Evolutionary conservation across 2,113 vertebrate species (phyloP).

Genomic region (Piprites chloris): DNA sequence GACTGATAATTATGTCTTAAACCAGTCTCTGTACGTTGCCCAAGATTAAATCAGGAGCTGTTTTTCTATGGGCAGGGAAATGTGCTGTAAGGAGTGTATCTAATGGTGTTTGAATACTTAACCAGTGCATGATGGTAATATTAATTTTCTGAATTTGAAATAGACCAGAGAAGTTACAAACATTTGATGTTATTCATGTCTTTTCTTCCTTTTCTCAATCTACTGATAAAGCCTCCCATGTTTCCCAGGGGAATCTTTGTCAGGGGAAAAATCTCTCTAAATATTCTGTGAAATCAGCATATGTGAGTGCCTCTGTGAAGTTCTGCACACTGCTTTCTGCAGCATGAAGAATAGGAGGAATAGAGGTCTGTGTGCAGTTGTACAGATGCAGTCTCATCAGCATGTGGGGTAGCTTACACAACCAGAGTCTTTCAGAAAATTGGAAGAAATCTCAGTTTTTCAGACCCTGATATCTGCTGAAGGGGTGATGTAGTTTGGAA

Average conservation of each 20-base stretch:
- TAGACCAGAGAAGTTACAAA: background rate
- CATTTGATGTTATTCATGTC: background rate
- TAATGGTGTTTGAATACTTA: background rate
- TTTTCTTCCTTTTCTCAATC: background rate
- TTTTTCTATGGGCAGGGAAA: background rate
- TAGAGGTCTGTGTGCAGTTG: background rate
- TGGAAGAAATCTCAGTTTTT: background rate
- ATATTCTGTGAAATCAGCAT: background rate
- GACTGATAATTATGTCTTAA: background rate
- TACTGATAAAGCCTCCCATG: background rate
- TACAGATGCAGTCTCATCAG: background rate
- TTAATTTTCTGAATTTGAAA: background rate
- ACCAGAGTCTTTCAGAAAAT: background rate
- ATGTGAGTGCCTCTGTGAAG: background rate
- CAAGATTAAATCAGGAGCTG: background rate
- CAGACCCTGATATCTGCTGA: background rate
- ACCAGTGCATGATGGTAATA: background rate
- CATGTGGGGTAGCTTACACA: background rate
- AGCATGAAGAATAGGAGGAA: background rate
- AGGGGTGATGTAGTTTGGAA: accelerated
- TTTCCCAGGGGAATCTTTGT: background rate
- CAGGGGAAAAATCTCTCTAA: background rate
- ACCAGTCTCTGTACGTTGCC: background rate
- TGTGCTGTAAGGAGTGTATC: background rate
- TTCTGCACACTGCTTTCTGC: background rate